phyloP scores from a whole-genome alignment of 2,888 invertebrate species.

The Rhagium mordax region DNA sequence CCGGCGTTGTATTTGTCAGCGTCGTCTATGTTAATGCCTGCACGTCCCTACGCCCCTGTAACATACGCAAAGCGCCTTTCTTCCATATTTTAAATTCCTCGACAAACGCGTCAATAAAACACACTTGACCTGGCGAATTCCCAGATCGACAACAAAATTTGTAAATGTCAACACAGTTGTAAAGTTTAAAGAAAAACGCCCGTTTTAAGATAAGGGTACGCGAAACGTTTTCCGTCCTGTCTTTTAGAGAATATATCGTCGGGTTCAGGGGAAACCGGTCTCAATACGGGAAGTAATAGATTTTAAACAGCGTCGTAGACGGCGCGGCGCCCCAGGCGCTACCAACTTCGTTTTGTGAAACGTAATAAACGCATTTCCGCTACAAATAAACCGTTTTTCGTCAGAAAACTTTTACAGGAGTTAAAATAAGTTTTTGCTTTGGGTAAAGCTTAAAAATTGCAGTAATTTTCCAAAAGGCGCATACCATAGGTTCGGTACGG shows the following conservation, averaged over 20 bases:
- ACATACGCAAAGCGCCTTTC: background rate
- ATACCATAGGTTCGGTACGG: too few relatives aligned
- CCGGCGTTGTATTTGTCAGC: too few relatives aligned
- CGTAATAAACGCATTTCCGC: too few relatives aligned
- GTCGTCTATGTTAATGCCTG: too few relatives aligned
- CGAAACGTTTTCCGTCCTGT: background rate
- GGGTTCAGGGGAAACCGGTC: background rate
- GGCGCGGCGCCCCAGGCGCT: too few relatives aligned
- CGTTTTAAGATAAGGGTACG: conserved; percentile 2
- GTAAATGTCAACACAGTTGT: conserved; percentile 18
- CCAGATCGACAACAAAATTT: conserved; percentile 18
- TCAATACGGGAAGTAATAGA: background rate
- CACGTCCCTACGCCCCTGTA: background rate
- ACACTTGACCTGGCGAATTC: conserved; percentile 14
- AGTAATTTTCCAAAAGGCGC: too few relatives aligned
- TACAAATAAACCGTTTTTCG: too few relatives aligned
- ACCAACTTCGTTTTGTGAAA: too few relatives aligned
- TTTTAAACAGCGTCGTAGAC: background rate
- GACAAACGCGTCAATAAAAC: background rate
- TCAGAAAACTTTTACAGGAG: too few relatives aligned
- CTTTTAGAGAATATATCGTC: background rate
- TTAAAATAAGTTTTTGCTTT: too few relatives aligned
- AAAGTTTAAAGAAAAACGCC: conserved; percentile 14
- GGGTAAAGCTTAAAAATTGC: too few relatives aligned
- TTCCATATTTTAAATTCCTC: background rate